Evolutionary conservation across 2,888 invertebrate genomes (phyloP), one percentile per base, ranked within the genome.

Genomic region (Drosophila greeni): DNA sequence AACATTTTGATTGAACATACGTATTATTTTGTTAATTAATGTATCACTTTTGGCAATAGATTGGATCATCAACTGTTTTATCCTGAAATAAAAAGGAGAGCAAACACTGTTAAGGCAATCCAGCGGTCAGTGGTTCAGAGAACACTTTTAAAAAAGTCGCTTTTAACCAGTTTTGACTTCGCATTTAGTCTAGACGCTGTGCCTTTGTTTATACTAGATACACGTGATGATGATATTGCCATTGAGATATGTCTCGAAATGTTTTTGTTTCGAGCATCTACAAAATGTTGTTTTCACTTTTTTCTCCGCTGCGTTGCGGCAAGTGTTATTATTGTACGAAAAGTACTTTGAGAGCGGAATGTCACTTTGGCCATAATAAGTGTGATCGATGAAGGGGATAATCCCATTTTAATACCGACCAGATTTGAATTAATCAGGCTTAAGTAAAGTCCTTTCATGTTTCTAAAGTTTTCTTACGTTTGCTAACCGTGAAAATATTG

Each of bases 191-290:
- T 52, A 61, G 65, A 65, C 40, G 52, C 20, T 14, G 20, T 45
- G 20, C 24, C 37, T 42, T 54, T 47, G 34, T 53, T 62, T 62
- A 61, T 74, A 74, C 72, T 62, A 53, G 48, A 64, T 75, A 40
- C 82, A 75, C 84, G 79, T 81, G 78, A 62, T 72, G 55, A 49
- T 74, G 52, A 66, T 67, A 56, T 43, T 61, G 45, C 48, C 56
- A 58, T 72, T 72, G 61, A 64, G 61, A 45, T 54, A 66, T 60
- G 49, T 52, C 26, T 34, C 37, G 56, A 74, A 68, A 66, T 73
- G 68, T 66, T 82, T 65, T 81, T 83, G 66, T 66, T 77, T 48
- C 54, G 54, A 36, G 31, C 49, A 16, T 45, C 26, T 29, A 53
- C 48, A 58, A 61, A 36, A 37, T 59, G 33, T 59, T 72, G 42